Base-by-base conservation (phyloP, 2,888 invertebrate species). In the Caradrina kadenii region DNA sequence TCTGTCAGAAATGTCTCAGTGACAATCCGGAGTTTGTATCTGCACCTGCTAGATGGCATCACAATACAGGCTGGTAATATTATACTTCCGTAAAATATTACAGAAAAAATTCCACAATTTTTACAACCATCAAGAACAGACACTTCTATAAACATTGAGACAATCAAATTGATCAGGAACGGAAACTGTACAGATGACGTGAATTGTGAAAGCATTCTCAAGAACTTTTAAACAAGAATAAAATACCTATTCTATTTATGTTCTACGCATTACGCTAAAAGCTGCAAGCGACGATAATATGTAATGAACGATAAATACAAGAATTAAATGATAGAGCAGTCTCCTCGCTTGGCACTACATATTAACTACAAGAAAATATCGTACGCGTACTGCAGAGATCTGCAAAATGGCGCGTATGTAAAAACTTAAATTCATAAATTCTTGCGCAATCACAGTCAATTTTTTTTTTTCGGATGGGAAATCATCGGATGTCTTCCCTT, bases 321-420 rank as follows among this genome's bases (percentile, higher is more conserved):
- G 62, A 60, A 67, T 39, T 69, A 80, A 82, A 76, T 68, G 61
- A 59, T 64, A 39, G 54, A 67, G 17, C 65, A 67, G 58, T 55
- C 63, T 49, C 1, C 39, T 7, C 39, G 22, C 64, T 73, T 79
- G 76, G 81, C 82, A 81, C 71, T 63, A 60, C 56, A 56, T 79
- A 73, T 76, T 72, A 82, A 82, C 68, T 69, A 73, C 45, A 67
- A 58, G 21, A 64, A 79, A 80, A 69, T 74, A 81, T 82, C 35
- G 76, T 55, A 62, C 55, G 53, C 71, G 63, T 62, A 68, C 22
- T 58, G 68, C 62, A n/a, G 50, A 73, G 73, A 63, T 67, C 65
- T 72, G 42, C 56, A 66, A 79, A 73, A 72, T 74, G 55, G 35
- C 39, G 69, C 59, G 68, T 65, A 70, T 69, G 73, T 73, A 69